Conservation (phyloP, 2,888 invertebrate genomes). For the Hydraecia micacea region DNA sequence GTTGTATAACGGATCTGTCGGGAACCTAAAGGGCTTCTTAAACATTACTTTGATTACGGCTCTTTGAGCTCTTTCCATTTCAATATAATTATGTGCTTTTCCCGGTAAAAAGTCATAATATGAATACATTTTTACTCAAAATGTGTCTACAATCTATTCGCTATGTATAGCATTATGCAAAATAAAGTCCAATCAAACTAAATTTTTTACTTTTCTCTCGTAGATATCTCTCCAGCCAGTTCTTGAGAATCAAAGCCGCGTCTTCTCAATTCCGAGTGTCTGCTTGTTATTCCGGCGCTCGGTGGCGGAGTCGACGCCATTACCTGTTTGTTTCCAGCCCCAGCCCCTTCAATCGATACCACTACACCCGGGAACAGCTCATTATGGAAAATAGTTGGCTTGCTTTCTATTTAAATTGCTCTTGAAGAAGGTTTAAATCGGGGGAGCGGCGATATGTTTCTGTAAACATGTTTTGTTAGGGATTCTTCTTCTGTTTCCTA, state of each 20-base stretch:
- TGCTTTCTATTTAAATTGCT: slow-evolving; percentile 57
- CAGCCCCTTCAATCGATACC: slow-evolving; percentile 56
- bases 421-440: slow-evolving; percentile 41
- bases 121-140: too few species aligned
- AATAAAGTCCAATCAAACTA: not conserved
- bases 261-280: slow-evolving; percentile 44
- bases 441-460: slow-evolving; percentile 22
- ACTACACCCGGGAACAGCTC: slow-evolving; percentile 52
- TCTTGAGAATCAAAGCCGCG: slow-evolving; percentile 29
- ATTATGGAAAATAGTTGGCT: slow-evolving; percentile 59
- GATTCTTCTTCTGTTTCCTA: not conserved
- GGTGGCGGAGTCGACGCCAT: slow-evolving; percentile 45
- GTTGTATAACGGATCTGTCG: not conserved
- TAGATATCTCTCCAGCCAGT: not conserved
- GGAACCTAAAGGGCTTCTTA: not conserved
- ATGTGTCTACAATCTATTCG: not conserved
- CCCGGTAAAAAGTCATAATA: too few species aligned
- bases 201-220: not conserved
- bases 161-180: not conserved
- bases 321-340: slow-evolving; percentile 55
- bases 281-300: slow-evolving; percentile 57
- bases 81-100: not conserved
- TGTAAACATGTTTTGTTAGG: slow-evolving; percentile 29
- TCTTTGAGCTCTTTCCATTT: not conserved
- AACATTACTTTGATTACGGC: not conserved